Evolutionary conservation across 1,140 invertebrate species (phyloP), one percentile per base, ranked within the genome.

Genomic region (Chrysopa pallens): DNA sequence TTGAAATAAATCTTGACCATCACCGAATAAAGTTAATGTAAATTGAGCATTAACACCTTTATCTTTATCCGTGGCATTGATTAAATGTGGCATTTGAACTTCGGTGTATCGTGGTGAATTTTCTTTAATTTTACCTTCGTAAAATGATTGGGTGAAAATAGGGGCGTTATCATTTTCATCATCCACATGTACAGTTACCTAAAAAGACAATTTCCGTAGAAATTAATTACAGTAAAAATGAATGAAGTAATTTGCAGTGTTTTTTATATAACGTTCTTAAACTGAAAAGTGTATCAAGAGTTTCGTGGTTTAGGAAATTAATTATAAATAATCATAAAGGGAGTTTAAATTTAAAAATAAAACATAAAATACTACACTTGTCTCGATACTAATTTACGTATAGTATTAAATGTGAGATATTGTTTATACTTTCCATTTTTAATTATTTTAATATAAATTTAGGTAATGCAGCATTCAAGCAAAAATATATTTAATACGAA

Each of bases 141-240:
- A 93, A 6, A 60, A 56, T 2, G 63, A 51, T 9, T 68, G 63
- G 37, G 80, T 73, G 59, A 94, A 92, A 42, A 76, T 61, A 8
- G 90, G 90, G 4, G 86, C 73, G 57, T 93, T 89, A 55, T 93
- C 89, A 56, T 94, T 94, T 42, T 88, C 84, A 57, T 93, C 89
- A 40, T 85, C 75, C 0, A 94, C 82, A 27, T 76, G 62, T 9
- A 94, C 68, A 7, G 70, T 76, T 1, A 90, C 73, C 66, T 69
- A 43, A 39, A 51, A 49, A 31, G 4, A 8, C 9, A 11, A 11
- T 33, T 9, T 33, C 8, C n/a, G 2, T 11, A 33, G n/a, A 33
- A 11, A 33, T 11, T 11, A 33, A 33, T 33, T 11, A 33, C 6
- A 9, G 2, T 33, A 4, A 33, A 33, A 9, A 33, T 33, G 17